A percentile compares a stretch with the other conserved stretches of the same genome.
Conservation (phyloP, 1,140 invertebrate genomes). For the Drosophila subpulchrella region DNA sequence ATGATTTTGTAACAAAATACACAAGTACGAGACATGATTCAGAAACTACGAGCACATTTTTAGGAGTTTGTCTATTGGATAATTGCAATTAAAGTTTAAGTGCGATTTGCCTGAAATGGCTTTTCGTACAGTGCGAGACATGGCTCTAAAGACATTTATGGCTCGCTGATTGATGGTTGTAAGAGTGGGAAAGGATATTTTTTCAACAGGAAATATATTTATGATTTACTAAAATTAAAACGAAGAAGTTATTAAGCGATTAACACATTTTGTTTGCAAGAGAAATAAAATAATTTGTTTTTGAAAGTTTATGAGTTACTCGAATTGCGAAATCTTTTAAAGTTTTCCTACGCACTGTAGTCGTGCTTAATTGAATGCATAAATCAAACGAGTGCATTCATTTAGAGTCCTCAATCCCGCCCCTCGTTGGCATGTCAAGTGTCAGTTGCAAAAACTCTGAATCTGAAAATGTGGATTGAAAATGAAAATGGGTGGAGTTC, state of each 20-base stretch:
- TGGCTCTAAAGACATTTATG: not conserved
- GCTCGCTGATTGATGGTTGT: not conserved
- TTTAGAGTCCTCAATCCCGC: slow-evolving; percentile 45
- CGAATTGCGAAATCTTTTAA: slow-evolving; percentile 3
- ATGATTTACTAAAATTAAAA: not conserved
- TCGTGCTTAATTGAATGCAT: slow-evolving; percentile 73
- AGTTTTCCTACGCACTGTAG: slow-evolving; percentile 35
- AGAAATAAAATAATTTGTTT: not conserved
- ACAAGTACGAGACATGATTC: slow-evolving; percentile 24
- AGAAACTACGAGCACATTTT: slow-evolving; percentile 6
- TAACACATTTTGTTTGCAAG: not conserved
- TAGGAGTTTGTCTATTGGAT: slow-evolving; percentile 4
- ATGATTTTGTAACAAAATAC: slow-evolving; percentile 34
- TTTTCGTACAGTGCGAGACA: not conserved
- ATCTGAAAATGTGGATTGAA: slow-evolving; percentile 60
- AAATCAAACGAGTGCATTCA: slow-evolving; percentile 77
- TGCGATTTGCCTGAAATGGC: slow-evolving; percentile 2
- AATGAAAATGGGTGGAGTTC: slow-evolving; percentile 68
- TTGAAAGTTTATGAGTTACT: not conserved
- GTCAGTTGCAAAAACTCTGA: slow-evolving; percentile 64
- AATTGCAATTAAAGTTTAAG: slow-evolving; percentile 33
- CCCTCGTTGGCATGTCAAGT: slow-evolving; percentile 67
- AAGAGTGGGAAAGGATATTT: not conserved
- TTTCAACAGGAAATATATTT: not conserved
- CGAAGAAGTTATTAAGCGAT: not conserved